Evolutionary conservation across 1,140 invertebrate species (phyloP), one percentile per base, ranked within the genome.

Genomic region (Plutomurus gul): DNA sequence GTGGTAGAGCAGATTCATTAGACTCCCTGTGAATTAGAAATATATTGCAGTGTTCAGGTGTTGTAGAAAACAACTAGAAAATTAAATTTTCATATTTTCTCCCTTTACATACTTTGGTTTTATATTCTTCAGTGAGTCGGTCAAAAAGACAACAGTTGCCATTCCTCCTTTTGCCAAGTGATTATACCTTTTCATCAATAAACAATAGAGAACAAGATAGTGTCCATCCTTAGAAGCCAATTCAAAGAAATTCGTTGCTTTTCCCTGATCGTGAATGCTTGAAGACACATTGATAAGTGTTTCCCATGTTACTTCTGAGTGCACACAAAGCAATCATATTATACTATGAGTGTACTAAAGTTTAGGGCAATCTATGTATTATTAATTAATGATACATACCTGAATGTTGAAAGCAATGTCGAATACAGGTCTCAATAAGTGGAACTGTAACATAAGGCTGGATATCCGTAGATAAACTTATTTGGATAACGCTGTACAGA

Each of bases 1-100:
- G 85, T 39, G 91, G 87, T 16, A 92, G 81, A 84, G 90, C 91
- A 27, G 87, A 86, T 86, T 92, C 91, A 76, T 88, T 87, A 3
- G 87, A 86, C 56, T 89, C 87, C 49, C 91, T 92, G 84, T 13
- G 87, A 39, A 76, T 22, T 25, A 80, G 79, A 73, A 81, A 80
- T 82, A 79, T 18, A 76, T 78, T 13, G 33, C 10, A 75, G n/a
- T 27, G 33, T 43, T 5, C n/a, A 46, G 46, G 8, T n/a, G 5
- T 39, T 18, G 3, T 18, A 49, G 7, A 7, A 49, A 49, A 49
- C 46, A 49, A 49, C 8, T 7, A 6, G 3, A 20, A 49, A 49
- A 49, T 13, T 1, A n/a, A 4, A n/a, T 18, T 43, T n/a, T 43
- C 39, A 43, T 13, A 1, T 43, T 43, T 10, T n/a, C 39, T n/a